Conservation (phyloP, 2,888 invertebrate genomes). For the Clivina fossor region DNA sequence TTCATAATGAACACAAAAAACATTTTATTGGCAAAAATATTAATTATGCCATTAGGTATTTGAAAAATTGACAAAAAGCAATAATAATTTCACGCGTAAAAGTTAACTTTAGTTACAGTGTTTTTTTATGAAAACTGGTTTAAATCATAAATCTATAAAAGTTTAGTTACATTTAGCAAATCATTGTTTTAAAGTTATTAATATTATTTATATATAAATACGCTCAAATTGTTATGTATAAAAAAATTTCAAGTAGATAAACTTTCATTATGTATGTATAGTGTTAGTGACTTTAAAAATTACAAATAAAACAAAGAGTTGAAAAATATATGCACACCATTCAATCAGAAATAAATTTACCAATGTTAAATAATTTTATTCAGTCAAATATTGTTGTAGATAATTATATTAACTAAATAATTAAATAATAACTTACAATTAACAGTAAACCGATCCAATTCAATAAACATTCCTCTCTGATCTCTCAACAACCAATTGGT, state of each 20-base stretch:
- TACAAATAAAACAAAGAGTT: slow-evolving; percentile 3
- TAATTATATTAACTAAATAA: neutral
- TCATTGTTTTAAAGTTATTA: too few relatives aligned
- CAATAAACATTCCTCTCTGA: slow-evolving; percentile 68
- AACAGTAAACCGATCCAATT: slow-evolving; percentile 71
- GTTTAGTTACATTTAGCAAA: too few relatives aligned
- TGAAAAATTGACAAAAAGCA: too few relatives aligned
- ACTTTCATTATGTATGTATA: neutral
- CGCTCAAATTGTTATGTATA: too few relatives aligned
- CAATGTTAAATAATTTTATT: neutral
- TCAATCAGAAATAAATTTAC: neutral
- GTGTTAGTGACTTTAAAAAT: slow-evolving; percentile 3
- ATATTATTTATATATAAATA: too few relatives aligned
- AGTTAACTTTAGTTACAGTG: too few relatives aligned
- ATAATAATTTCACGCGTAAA: too few relatives aligned
- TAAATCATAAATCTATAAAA: too few relatives aligned
- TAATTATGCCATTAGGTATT: too few relatives aligned
- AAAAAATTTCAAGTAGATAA: slow-evolving; percentile 3
- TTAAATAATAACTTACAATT: slow-evolving; percentile 56
- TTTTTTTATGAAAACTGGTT: too few relatives aligned
- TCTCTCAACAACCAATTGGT: slow-evolving; percentile 60
- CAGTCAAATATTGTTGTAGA: neutral
- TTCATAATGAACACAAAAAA: too few relatives aligned
- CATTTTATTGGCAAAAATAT: too few relatives aligned
- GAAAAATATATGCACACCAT: neutral